Evolutionary conservation across 2,797 vertebrate species (phyloP).

Genomic region (Arremon aurantiirostris): DNA sequence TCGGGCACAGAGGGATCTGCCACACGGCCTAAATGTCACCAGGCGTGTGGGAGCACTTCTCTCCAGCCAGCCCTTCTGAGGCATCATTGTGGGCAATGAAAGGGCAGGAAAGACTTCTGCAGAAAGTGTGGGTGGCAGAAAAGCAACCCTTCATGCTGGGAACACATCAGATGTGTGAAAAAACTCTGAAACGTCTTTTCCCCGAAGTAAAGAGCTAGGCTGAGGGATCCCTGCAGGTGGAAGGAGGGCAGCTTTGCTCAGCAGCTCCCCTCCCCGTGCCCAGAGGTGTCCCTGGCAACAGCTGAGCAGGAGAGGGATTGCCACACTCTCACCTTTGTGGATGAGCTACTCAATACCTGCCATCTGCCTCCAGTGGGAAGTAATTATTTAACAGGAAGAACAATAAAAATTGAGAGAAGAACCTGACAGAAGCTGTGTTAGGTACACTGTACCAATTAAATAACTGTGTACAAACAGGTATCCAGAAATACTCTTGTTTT

Average conservation of each 20-base stretch:
- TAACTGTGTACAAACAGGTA: neutral
- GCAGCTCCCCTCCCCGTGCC: neutral
- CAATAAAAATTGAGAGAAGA: neutral
- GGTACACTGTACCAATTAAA: neutral
- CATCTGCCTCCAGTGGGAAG: neutral
- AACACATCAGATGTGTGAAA: neutral
- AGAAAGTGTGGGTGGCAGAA: neutral
- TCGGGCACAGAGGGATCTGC: neutral
- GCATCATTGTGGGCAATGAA: conserved; percentile 47
- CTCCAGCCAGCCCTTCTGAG: conserved; percentile 19
- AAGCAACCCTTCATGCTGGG: neutral
- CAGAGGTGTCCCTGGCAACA: neutral
- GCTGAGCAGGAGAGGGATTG: neutral
- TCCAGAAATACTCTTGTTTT: neutral
- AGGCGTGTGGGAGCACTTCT: conserved; percentile 35
- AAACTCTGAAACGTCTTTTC: neutral
- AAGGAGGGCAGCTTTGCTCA: neutral
- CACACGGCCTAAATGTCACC: conserved; percentile 48
- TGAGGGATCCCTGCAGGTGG: neutral
- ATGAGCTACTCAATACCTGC: neutral
- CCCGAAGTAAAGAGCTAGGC: neutral
- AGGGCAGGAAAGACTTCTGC: conserved; percentile 33
- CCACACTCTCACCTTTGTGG: neutral
- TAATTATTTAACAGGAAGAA: neutral
- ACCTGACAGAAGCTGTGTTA: neutral